Base-by-base conservation (phyloP, 2,797 vertebrate genomes). In the Dromococcyx pavoninus region DNA sequence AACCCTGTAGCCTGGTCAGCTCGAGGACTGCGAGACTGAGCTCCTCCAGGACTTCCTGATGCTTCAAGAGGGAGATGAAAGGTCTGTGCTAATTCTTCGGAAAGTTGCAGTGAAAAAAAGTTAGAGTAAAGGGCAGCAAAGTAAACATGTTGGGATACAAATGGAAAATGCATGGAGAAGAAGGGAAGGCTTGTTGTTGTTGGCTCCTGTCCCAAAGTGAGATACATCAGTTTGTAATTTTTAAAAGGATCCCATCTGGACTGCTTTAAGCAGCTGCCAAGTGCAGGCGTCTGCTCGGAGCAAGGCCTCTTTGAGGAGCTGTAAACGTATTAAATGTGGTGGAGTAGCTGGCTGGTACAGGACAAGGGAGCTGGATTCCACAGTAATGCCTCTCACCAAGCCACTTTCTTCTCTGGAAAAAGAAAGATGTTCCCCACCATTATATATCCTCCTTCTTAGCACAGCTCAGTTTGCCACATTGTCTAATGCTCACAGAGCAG, bases 81-180 rank as follows among this genome's bases (percentile, higher is more conserved):
- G 74, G 25, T 87, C 91, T 95, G 88, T 0, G 1, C 83, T 96
- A 87, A 94, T 80, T 95, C 90, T 94, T 94, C 0, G 24, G 94
- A 96, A 97, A 96, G 93, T 94, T 90, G 89, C 91, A 94, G 83
- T 24, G 77, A 91, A 92, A 96, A 93, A 94, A 94, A 91, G 91
- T 86, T 91, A 76, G 85, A 95, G 95, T 89, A 93, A 95, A 95
- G 92, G 88, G 93, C 92, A 91, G 90, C 85, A 96, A 95, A 96
- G 93, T 95, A 97, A 97, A 97, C 96, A 97, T 79, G 94, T 93
- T 95, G 83, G 81, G 91, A 93, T 95, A 92, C 93, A 97, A 97
- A 97, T 94, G 95, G 94, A 96, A 95, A 97, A 97, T 74, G 93
- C 93, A 88, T 73, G 81, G 88, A 93, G 88, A 95, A 95, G 74